Base-by-base conservation (phyloP, 2,888 invertebrate genomes). In the Parasteatoda lunata region DNA sequence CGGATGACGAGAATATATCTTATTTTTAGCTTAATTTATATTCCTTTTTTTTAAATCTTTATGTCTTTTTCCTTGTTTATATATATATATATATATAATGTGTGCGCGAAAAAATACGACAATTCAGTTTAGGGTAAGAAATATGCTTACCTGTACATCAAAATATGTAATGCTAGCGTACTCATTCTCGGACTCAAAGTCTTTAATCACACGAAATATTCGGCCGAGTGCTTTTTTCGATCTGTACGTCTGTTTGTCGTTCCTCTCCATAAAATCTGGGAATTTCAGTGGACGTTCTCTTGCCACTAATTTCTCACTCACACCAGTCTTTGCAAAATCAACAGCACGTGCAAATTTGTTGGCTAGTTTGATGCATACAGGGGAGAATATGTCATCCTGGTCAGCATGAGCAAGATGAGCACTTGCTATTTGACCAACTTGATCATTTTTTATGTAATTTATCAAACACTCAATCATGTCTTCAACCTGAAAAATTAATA, bases 211-310 rank as follows among this genome's bases (percentile, higher is more conserved):
- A 71, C 90, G 77, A 70, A 81, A 90, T 48, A 89, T 75, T 72
- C 89, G 86, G 0, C 90, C 90, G 9, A 90, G 86, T 30, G 89
- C 87, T 72, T 84, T 89, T 64, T 66, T 72, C 5, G 90, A 90
- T 52, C 75, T 70, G 77, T 90, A 90, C 9, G 73, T 75, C n/a
- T 88, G 78, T 64, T 73, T 71, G 4, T 68, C 30, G 15, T 47
- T 54, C 6, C 86, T 89, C 66, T 89, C 88, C 90, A 90, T 90
- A 65, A 90, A 90, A 66, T 90, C 90, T 7, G 90, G 90, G 48
- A 76, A 88, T 11, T 11, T n/a, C 0, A 45, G 47, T 8, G 89
- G 89, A 64, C 73, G 86, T 52, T 89, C 89, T 7, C 4, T 5
- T 0, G n/a, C 49, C 3, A 77, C 77, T 15, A 89, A 72, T 45